Percentiles rank a stretch among this genome's conserved stretches.
Conservation (phyloP, 2,797 vertebrate genomes). For the Darevskia nairensis region DNA sequence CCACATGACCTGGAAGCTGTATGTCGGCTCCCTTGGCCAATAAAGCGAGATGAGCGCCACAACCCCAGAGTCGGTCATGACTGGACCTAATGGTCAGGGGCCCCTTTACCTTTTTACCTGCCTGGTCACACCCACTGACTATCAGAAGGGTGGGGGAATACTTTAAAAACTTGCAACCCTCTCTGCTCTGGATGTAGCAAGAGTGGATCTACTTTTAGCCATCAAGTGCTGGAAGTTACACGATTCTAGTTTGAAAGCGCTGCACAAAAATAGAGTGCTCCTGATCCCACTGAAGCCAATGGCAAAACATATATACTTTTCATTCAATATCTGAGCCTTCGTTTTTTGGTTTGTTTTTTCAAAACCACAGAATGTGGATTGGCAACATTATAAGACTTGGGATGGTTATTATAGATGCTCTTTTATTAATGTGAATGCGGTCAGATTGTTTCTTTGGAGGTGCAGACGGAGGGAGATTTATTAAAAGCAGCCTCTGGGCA, state of each 20-base stretch:
- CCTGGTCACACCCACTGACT: background rate
- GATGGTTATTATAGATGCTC: conserved; percentile 56
- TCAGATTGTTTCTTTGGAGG: conserved; percentile 64
- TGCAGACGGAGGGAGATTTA: conserved; percentile 60
- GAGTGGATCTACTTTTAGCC: background rate
- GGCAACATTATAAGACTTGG: conserved; percentile 58
- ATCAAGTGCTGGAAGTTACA: background rate
- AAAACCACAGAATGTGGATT: conserved; percentile 45
- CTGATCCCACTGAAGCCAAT: conserved; percentile 33
- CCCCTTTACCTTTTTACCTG: too few relatives aligned
- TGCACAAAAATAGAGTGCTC: conserved; percentile 12
- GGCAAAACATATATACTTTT: conserved; percentile 15
- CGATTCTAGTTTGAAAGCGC: background rate
- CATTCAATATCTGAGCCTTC: conserved; percentile 17
- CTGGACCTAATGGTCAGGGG: too few relatives aligned
- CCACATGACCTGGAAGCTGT: too few relatives aligned
- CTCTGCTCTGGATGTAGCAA: background rate
- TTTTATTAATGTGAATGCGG: conserved; percentile 68
- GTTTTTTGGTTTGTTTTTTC: background rate
- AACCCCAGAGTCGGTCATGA: too few relatives aligned
- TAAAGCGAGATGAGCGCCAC: too few relatives aligned
- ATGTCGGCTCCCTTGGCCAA: too few relatives aligned
- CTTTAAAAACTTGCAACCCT: background rate
- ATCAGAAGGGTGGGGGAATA: background rate
- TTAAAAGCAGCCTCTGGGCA: conserved; percentile 74